A percentile compares a stretch with the other conserved stretches of the same genome.
These are phyloP conservation scores for Geodia barretti DNA, from an alignment of 37 sponge, comb jelly and placozoan species.

Conservation along the genomic window DNA sequence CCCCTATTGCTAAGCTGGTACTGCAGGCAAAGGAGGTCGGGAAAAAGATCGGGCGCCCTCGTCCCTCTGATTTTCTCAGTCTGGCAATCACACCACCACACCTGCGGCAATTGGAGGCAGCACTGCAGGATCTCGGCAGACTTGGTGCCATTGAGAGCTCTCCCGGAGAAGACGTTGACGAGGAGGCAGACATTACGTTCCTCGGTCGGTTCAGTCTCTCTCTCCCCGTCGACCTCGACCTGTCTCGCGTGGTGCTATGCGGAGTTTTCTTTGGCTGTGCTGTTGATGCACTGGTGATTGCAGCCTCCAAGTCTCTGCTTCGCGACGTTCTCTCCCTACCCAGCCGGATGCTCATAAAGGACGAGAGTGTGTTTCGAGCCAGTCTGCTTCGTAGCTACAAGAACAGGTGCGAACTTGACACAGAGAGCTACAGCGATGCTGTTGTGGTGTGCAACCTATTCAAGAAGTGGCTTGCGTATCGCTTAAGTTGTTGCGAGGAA, in stretches of 20 bases:
- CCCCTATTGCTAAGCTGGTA: conserved; percentile 53
- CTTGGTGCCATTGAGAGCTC: conserved; percentile 55
- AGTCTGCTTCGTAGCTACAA: conserved; percentile 23
- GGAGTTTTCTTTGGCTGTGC: conserved; percentile 67
- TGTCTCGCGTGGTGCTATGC: conserved; percentile 48
- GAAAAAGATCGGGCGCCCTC: conserved; percentile 1
- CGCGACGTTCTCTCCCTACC: conserved; percentile 68
- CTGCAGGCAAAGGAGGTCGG: conserved; percentile 66
- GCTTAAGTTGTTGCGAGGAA: neutral
- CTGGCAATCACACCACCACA: conserved; percentile 57
- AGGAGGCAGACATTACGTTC: conserved; percentile 60
- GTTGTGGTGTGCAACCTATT: conserved; percentile 58
- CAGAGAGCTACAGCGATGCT: conserved; percentile 55
- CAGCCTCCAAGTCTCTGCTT: conserved; percentile 57
- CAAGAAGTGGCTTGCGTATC: conserved; percentile 44
- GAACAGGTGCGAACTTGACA: conserved; percentile 41
- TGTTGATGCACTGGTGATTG: conserved; percentile 56
- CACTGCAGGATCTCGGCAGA: conserved; percentile 44
- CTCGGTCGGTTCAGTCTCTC: conserved; percentile 65
- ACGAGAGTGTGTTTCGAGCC: conserved; percentile 8
- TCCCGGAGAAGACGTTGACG: neutral
- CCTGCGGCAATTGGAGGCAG: conserved; percentile 50
- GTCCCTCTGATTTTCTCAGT: conserved; percentile 48
- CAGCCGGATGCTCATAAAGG: conserved; percentile 11
- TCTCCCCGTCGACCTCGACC: conserved; percentile 62